phyloP scores from a whole-genome alignment of 2,113 vertebrate genomes.

The Tachysurus vachellii region DNA sequence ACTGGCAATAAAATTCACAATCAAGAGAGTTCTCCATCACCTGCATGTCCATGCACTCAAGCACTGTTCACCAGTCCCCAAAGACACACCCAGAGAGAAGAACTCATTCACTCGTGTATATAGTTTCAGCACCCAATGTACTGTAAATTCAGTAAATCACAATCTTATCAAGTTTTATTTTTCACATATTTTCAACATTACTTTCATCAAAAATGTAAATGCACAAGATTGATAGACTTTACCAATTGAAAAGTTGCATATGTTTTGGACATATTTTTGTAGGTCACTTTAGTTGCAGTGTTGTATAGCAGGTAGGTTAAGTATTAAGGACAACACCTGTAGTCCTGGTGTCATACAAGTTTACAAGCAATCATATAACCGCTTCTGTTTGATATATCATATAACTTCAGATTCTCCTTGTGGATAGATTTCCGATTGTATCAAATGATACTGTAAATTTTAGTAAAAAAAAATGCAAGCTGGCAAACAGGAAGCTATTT shows the following conservation, averaged over 20 bases:
- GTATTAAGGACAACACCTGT: background rate
- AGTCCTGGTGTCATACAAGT: background rate
- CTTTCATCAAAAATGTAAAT: too few relatives aligned
- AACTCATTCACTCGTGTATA: background rate
- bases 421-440: too few relatives aligned
- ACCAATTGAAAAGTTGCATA: background rate
- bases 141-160: background rate
- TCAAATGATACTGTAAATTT: too few relatives aligned
- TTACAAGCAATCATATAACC: background rate
- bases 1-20: constrained; percentile 82
- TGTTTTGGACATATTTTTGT: background rate
- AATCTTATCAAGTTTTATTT: background rate
- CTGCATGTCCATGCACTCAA: constrained; percentile 65
- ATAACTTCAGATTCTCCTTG: background rate
- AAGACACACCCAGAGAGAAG: constrained; percentile 68
- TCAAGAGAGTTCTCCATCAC: constrained; percentile 76
- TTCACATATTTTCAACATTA: background rate
- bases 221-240: background rate
- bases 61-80: constrained; percentile 88
- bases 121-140: background rate
- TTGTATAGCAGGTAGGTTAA: background rate
- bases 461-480: too few relatives aligned
- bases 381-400: too few relatives aligned
- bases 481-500: too few relatives aligned
- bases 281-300: background rate